Evolutionary conservation across 2,888 invertebrate species (phyloP), one percentile per base, ranked within the genome.

Genomic region (Diaprepes abbreviatus): DNA sequence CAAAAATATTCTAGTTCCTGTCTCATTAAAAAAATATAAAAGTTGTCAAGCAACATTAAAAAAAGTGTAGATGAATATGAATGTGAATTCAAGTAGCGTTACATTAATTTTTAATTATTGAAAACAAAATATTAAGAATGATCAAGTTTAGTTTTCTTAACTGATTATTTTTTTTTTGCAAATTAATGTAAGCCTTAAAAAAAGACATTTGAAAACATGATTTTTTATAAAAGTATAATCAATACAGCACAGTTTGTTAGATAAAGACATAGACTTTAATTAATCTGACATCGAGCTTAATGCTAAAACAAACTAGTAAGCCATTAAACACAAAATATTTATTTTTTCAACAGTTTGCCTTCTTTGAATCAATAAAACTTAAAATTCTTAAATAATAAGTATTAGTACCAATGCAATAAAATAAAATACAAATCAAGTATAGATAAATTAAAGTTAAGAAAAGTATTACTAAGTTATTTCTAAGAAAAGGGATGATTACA

Each of bases 171-270:
- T 33, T 33, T 33, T 9, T 21, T 0, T 9, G 9, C 10, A 50
- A 50, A 50, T 28, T 28, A 50, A 50, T 50, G 19, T 35, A 54
- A 54, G 33, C n/a, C 19, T 19, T 35, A 3, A 10, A 54, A 48
- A 48, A 54, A 54, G 54, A 19, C 54, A 54, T 54, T 35, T 54
- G 54, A 54, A 54, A 54, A 54, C 19, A 35, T 14, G 1, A 54
- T 33, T 28, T 10, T 33, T 31, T 19, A 10, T n/a, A 19, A 43
- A 43, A 21, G 19, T 36, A n/a, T n/a, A n/a, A n/a, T n/a, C n/a
- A n/a, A n/a, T 36, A 36, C 14, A 36, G 36, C 36, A n/a, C 35
- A 35, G 10, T 43, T 10, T 43, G 43, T 43, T 43, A 43, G 4
- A 1, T 10, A 9, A 19, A 19, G 33, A 33, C 33, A 33, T 9